A percentile compares a stretch with the other conserved stretches of the same genome.
These are phyloP conservation scores for Drosophila kepulauana DNA, from an alignment of 1,140 invertebrate species.

Conservation along the genomic window DNA sequence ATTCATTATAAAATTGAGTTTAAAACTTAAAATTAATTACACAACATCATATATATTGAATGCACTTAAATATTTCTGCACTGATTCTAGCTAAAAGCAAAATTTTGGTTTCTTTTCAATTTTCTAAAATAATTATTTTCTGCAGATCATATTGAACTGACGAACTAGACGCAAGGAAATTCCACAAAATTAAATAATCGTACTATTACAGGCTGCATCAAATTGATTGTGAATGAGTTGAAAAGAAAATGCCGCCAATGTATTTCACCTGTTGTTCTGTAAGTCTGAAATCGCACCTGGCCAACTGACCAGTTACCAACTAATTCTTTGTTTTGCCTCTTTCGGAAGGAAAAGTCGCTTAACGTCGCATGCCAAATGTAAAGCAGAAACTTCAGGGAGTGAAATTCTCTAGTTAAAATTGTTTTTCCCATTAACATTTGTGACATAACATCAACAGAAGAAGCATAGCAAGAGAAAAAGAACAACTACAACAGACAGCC, in stretches of 20 bases:
- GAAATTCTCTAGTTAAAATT: slow-evolving; percentile 79
- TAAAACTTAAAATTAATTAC: no score
- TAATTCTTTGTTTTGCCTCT: background rate
- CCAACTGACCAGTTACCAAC: background rate
- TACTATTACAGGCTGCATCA: no score
- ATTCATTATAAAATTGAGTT: no score
- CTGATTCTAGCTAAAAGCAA: no score
- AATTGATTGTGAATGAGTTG: slow-evolving; percentile 2
- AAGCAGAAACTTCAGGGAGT: slow-evolving; percentile 36
- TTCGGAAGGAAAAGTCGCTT: no score
- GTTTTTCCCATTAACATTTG: slow-evolving; percentile 61
- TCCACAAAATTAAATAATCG: no score
- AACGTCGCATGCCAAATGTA: slow-evolving; percentile 23
- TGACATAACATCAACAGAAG: slow-evolving; percentile 49
- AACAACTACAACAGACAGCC: slow-evolving; percentile 7
- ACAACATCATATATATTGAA: no score
- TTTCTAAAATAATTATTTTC: no score
- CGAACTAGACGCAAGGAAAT: no score
- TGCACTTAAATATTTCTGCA: no score
- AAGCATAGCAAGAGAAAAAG: background rate
- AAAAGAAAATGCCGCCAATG: slow-evolving; percentile 7
- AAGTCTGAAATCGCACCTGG: background rate
- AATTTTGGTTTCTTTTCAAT: no score
- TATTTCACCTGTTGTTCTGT: background rate
- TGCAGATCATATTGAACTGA: no score